Conservation (phyloP, 1,140 invertebrate species). For the Tetragonula clypearis region DNA sequence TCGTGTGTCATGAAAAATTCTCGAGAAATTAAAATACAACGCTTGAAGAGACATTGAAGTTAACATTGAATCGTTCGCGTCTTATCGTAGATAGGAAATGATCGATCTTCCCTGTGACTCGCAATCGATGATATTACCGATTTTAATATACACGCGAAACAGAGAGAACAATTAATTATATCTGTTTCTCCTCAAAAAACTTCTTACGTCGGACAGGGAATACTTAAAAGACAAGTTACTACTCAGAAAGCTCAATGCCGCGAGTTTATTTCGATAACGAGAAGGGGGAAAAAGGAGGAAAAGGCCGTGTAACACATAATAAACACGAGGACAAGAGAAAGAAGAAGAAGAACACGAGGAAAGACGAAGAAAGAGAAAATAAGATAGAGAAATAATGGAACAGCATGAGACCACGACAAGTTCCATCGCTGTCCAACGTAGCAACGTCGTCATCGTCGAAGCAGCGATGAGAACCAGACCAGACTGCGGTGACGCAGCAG, state of each 20-base stretch:
- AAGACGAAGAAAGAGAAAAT: neutral
- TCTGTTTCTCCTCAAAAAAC: neutral
- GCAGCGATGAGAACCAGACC: neutral
- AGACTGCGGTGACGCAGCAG: neutral
- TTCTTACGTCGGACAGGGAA: neutral
- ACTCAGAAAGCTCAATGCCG: neutral
- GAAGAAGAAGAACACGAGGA: neutral
- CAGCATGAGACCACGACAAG: neutral
- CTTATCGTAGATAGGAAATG: no score
- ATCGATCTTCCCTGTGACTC: no score
- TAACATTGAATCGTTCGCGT: no score
- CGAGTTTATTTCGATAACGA: neutral
- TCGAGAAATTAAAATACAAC: no score
- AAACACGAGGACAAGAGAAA: neutral
- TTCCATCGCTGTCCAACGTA: neutral
- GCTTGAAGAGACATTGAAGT: no score
- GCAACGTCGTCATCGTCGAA: neutral
- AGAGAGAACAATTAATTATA: no score
- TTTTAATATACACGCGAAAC: no score
- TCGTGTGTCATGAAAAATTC: no score
- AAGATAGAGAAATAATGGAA: neutral
- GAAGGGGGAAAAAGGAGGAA: no score
- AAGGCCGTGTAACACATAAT: neutral
- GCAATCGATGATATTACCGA: no score
- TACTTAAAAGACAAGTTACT: neutral